Base-by-base conservation (phyloP, 2,113 vertebrate genomes). In the Calyptommatus sinebrachiatus region DNA sequence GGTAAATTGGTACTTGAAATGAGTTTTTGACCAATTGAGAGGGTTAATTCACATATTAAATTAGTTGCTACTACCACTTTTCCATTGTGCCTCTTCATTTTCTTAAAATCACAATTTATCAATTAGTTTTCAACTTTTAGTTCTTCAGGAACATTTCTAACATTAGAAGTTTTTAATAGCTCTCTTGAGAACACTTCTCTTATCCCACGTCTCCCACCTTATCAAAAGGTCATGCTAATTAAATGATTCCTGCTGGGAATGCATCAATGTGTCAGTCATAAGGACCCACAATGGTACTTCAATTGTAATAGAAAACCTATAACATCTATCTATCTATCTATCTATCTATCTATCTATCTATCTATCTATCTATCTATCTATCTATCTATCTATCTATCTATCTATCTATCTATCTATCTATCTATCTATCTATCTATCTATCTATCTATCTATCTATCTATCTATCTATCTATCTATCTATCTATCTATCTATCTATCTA, bases 171-270 rank as follows among this genome's bases (percentile, higher is more conserved):
- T 91, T 91, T 86, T 95, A 95, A 95, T 93, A 93, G 92, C 90
- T 91, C 91, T 93, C 91, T 31, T 61, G 93, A 94, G 94, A 94
- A 92, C 89, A 88, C 94, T 95, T 92, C 89, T 93, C 92, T 93
- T 87, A 90, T 84, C 88, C 86, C 86, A n/a, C 90, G 91, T 88
- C 88, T 90, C 85, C 87, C 86, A 93, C 88, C 92, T 92, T 92
- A 93, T 92, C 89, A 84, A 95, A 95, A 95, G 93, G 93, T 95
- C 94, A 93, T 72, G 77, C 89, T 94, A 95, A 95, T 95, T 94
- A 95, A 77, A 91, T 88, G 86, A 91, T 88, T 79, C 91, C 93
- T 90, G 90, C 88, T 82, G 92, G 73, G 90, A 94, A 90, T 90
- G 92, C 92, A 92, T 92, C 93, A 93, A 88, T 92, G 78, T 89